phyloP scores from a whole-genome alignment of 2,797 vertebrate species.

The Muscicapa comitata region DNA sequence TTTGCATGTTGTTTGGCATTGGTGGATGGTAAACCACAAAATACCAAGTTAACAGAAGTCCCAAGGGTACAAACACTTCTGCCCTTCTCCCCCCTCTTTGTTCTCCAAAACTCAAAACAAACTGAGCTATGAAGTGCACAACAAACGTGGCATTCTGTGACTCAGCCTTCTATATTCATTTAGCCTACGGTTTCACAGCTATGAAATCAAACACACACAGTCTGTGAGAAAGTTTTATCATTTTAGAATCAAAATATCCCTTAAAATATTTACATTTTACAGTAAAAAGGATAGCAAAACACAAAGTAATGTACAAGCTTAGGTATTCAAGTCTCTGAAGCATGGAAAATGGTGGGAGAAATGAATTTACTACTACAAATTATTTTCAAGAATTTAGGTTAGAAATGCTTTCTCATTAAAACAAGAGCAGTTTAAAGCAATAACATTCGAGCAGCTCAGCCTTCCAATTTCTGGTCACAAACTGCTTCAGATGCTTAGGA shows the following conservation, averaged over 20 bases:
- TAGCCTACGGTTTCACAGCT: constrained; percentile 49
- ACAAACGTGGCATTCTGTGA: neutral
- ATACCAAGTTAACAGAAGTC: neutral
- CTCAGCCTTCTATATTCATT: constrained; percentile 12
- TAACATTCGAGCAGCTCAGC: constrained; percentile 57
- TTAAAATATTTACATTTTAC: constrained; percentile 89
- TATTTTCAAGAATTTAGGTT: constrained; percentile 55
- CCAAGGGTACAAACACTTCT: neutral
- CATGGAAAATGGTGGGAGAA: constrained; percentile 71
- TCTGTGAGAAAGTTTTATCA: constrained; percentile 82
- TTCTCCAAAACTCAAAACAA: neutral
- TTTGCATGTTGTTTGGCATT: neutral
- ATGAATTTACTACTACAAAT: constrained; percentile 71
- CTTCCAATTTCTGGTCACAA: constrained; percentile 68
- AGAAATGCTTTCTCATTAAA: constrained; percentile 66
- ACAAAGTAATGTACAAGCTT: constrained; percentile 85
- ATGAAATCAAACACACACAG: constrained; percentile 78
- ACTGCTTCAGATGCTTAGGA: constrained; percentile 67
- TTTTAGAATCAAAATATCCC: constrained; percentile 86
- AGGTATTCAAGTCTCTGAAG: constrained; percentile 83
- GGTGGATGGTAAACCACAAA: neutral
- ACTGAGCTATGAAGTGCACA: neutral
- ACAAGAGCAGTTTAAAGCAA: constrained; percentile 71
- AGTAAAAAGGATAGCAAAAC: constrained; percentile 87
- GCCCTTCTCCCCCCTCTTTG: neutral